Percentiles rank a stretch among this genome's conserved stretches.
Conservation (phyloP, 2,888 invertebrate genomes). For the Dolichopus griseipennis region DNA sequence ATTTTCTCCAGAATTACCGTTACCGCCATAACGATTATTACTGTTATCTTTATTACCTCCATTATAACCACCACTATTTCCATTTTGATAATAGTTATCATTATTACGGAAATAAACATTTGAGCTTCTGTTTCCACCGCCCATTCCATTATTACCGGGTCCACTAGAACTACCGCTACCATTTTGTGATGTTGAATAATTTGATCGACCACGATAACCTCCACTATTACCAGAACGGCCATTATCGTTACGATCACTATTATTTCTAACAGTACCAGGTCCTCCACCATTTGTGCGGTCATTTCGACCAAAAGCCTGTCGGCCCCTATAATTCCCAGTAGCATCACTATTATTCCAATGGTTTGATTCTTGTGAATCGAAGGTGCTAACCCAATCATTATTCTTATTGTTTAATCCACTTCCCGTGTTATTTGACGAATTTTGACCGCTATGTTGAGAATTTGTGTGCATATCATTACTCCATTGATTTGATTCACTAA, state of each 20-base stretch:
- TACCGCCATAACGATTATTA: slow-evolving; percentile 22
- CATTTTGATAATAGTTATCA: slow-evolving; percentile 29
- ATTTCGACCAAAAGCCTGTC: slow-evolving; percentile 8
- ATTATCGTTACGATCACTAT: not conserved
- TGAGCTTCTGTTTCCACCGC: slow-evolving; percentile 27
- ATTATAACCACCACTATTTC: slow-evolving; percentile 26
- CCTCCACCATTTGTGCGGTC: slow-evolving; percentile 22
- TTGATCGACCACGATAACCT: slow-evolving; percentile 20
- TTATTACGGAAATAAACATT: slow-evolving; percentile 38
- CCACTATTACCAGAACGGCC: slow-evolving; percentile 10
- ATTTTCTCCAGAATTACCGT: slow-evolving; percentile 24
- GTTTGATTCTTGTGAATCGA: slow-evolving; percentile 22
- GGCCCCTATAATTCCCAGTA: slow-evolving; percentile 20
- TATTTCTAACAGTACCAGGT: slow-evolving; percentile 19
- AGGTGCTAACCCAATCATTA: slow-evolving; percentile 21
- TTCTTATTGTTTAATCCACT: slow-evolving; percentile 12
- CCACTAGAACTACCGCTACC: slow-evolving; percentile 8
- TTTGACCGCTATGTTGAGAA: slow-evolving; percentile 22
- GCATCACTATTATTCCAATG: slow-evolving; percentile 29
- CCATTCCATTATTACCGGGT: slow-evolving; percentile 25
- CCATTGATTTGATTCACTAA: slow-evolving; percentile 33
- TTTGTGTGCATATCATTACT: slow-evolving; percentile 36
- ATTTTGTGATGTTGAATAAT: slow-evolving; percentile 20
- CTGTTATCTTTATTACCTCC: slow-evolving; percentile 27
- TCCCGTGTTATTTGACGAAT: slow-evolving; percentile 23